Conservation (phyloP, 2,888 invertebrate species). For the Monochamus alternatus region DNA sequence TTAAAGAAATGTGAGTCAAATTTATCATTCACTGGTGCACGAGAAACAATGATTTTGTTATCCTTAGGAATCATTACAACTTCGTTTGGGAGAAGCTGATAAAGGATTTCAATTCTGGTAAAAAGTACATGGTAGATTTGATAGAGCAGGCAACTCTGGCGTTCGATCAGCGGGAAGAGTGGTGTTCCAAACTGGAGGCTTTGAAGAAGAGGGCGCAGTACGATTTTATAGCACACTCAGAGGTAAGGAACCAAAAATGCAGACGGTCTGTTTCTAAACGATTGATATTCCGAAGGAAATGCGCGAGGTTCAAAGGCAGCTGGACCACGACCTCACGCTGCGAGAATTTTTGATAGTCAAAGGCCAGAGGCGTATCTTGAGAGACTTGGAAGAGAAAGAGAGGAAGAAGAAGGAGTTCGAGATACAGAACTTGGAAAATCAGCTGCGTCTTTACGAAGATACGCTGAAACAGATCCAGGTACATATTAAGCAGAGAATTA, state of each 20-base stretch:
- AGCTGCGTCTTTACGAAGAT: slow-evolving; percentile 82
- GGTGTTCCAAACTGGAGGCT: slow-evolving; percentile 85
- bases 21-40: too few relatives aligned
- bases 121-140: slow-evolving; percentile 87
- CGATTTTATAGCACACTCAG: slow-evolving; percentile 79
- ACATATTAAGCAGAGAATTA: neutral
- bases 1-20: slow-evolving; percentile 80
- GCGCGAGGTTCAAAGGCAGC: slow-evolving; percentile 87
- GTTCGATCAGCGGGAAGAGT: slow-evolving; percentile 90
- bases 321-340: slow-evolving; percentile 89
- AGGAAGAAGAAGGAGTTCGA: slow-evolving; percentile 80
- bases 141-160: slow-evolving; percentile 92
- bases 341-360: slow-evolving; percentile 90
- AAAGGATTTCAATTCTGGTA: slow-evolving; percentile 83
- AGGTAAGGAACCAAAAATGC: slow-evolving; percentile 65
- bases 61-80: slow-evolving; percentile 84
- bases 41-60: slow-evolving; percentile 4
- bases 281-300: slow-evolving; percentile 78
- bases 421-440: slow-evolving; percentile 80
- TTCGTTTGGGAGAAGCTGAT: slow-evolving; percentile 85
- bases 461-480: slow-evolving; percentile 84
- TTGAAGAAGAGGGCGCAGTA: slow-evolving; percentile 85
- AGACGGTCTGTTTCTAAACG: neutral
- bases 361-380: slow-evolving; percentile 83
- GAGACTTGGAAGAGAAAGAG: slow-evolving; percentile 83